Evolutionary conservation across 2,888 invertebrate genomes (phyloP).

Genomic region (Malacosoma neustria): DNA sequence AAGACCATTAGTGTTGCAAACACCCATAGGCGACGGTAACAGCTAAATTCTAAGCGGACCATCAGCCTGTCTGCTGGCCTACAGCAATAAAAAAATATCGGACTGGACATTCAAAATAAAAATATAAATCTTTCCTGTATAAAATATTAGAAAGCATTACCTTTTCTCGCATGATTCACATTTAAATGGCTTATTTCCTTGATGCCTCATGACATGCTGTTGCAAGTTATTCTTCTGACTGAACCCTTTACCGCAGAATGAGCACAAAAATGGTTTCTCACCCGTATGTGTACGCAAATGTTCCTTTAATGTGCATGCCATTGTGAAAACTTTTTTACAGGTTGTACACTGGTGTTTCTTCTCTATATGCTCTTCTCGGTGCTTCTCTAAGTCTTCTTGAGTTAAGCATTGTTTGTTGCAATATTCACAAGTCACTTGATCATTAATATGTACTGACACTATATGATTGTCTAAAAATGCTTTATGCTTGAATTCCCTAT

Average conservation of each 20-base stretch:
- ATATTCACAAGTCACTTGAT: slow-evolving; percentile 56
- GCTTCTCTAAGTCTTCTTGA: slow-evolving; percentile 48
- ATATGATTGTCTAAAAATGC: slow-evolving; percentile 71
- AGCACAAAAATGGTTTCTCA: slow-evolving; percentile 74
- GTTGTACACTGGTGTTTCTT: slow-evolving; percentile 65
- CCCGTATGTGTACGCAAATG: slow-evolving; percentile 75
- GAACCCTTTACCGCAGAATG: slow-evolving; percentile 74
- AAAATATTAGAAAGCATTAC: no score
- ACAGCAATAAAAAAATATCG: no score
- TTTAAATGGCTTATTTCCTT: slow-evolving; percentile 59
- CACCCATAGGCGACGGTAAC: no score
- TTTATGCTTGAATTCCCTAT: slow-evolving; percentile 71
- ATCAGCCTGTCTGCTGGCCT: no score
- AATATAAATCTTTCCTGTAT: no score
- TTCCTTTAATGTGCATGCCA: slow-evolving; percentile 74
- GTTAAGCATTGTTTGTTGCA: slow-evolving; percentile 53
- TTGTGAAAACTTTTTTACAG: slow-evolving; percentile 56
- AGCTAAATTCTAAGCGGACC: no score
- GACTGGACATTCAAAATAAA: no score
- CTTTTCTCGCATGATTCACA: slow-evolving; percentile 61
- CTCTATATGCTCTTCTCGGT: slow-evolving; percentile 59
- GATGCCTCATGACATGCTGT: slow-evolving; percentile 74
- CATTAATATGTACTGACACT: slow-evolving; percentile 47
- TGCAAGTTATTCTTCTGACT: slow-evolving; percentile 76
- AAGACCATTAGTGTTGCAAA: no score